phyloP scores from a whole-genome alignment of 2,797 vertebrate genomes.

The Tamandua tetradactyla region DNA sequence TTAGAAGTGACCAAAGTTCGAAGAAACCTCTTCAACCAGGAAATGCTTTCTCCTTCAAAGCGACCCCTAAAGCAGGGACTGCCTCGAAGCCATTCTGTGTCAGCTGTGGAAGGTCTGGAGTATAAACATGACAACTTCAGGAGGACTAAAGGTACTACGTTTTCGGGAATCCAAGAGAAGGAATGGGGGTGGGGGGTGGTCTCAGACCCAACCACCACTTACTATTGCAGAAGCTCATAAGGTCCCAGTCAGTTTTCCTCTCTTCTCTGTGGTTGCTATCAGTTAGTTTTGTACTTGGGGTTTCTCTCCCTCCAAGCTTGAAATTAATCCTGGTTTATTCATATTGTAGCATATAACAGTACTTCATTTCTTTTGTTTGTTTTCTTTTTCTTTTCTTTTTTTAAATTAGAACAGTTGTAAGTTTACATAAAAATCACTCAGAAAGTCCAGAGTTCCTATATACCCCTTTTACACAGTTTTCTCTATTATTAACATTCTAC shows the following conservation, averaged over 20 bases:
- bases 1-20: constrained; percentile 96
- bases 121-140: constrained; percentile 78
- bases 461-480: too few species aligned
- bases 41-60: constrained; percentile 88
- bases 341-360: not conserved
- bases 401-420: too few species aligned
- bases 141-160: constrained; percentile 79
- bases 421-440: too few species aligned
- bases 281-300: not conserved
- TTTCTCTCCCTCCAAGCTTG: not conserved
- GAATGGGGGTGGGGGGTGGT: not conserved
- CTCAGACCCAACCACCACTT: not conserved
- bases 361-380: not conserved
- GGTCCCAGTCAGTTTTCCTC: not conserved
- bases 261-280: not conserved
- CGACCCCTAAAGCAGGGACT: constrained; percentile 86
- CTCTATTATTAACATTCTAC: too few species aligned
- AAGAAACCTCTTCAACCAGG: constrained; percentile 95
- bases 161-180: not conserved
- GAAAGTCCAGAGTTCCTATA: too few species aligned
- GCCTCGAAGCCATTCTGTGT: constrained; percentile 93
- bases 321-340: not conserved
- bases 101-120: constrained; percentile 91
- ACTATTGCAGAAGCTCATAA: not conserved
- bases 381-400: too few species aligned